Percentiles rank a stretch among this genome's conserved stretches.
Evolutionary conservation across 2,797 vertebrate genomes (phyloP).

Genomic region (Labroides dimidiatus): DNA sequence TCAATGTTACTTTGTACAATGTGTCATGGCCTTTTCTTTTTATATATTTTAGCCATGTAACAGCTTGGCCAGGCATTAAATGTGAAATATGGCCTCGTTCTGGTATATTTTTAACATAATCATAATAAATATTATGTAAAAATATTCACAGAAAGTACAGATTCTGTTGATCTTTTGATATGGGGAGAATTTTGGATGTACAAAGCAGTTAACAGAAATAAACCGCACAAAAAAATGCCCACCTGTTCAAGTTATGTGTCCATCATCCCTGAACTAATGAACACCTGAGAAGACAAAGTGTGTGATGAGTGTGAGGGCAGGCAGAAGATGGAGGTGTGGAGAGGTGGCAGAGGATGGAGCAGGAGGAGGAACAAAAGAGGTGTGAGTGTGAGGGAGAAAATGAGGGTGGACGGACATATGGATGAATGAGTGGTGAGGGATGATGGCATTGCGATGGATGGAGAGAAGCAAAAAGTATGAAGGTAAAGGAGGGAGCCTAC

Average conservation of each 20-base stretch:
- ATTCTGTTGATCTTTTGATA: not conserved
- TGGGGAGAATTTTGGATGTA: not conserved
- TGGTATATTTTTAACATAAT: no score
- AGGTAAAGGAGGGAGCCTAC: conserved; percentile 52
- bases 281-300: conserved; percentile 45
- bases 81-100: no score
- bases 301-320: conserved; percentile 52
- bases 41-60: no score
- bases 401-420: conserved; percentile 38
- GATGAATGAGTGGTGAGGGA: conserved; percentile 60
- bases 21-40: no score
- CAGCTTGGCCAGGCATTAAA: no score
- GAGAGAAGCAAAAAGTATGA: conserved; percentile 46
- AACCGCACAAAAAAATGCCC: not conserved
- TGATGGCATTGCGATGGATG: conserved; percentile 11
- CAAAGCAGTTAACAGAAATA: not conserved
- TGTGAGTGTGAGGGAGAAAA: conserved; percentile 53
- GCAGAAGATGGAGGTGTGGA: conserved; percentile 41
- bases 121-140: no score
- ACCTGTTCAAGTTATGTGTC: conserved; percentile 5
- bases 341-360: conserved; percentile 67
- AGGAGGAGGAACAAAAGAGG: conserved; percentile 61
- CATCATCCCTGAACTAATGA: conserved; percentile 35
- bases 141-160: no score
- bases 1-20: no score